Evolutionary conservation across 2,888 invertebrate species (phyloP).

Genomic region (Capitulum mitella): DNA sequence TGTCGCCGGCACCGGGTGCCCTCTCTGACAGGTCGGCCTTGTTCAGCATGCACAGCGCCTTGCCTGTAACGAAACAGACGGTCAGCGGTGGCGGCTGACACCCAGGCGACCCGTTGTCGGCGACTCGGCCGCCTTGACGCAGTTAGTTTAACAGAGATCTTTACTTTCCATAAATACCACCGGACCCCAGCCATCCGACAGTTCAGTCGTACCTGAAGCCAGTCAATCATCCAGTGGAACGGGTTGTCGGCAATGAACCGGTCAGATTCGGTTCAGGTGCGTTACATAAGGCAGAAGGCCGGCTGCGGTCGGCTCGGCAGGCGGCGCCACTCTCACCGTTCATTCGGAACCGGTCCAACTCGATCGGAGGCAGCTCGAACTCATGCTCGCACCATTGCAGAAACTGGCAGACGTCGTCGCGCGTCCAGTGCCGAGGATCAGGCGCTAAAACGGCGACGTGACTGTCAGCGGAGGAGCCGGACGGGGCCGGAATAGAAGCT

Average conservation of each 20-base stretch:
- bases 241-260: not conserved
- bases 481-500: no score
- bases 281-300: not conserved
- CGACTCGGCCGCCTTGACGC: no score
- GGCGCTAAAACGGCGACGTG: no score
- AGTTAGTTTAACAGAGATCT: no score
- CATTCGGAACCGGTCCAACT: slow-evolving; percentile 91
- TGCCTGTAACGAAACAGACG: slow-evolving; percentile 52
- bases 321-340: slow-evolving; percentile 67
- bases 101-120: no score
- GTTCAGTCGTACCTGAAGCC: no score
- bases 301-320: no score
- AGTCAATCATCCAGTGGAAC: no score
- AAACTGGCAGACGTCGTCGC: slow-evolving; percentile 81
- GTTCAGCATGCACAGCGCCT: slow-evolving; percentile 82
- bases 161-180: no score
- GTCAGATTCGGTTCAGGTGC: not conserved
- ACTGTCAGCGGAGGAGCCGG: no score
- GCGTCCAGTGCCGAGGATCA: slow-evolving; percentile 82
- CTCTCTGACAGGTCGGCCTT: slow-evolving; percentile 83
- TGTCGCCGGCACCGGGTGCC: slow-evolving; percentile 87
- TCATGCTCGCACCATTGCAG: slow-evolving; percentile 85
- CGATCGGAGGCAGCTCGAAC: slow-evolving; percentile 83
- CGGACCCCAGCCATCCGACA: no score
- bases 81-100: no score